Evolutionary conservation across 2,797 vertebrate species (phyloP).

Genomic region (Mastacembelus armatus): DNA sequence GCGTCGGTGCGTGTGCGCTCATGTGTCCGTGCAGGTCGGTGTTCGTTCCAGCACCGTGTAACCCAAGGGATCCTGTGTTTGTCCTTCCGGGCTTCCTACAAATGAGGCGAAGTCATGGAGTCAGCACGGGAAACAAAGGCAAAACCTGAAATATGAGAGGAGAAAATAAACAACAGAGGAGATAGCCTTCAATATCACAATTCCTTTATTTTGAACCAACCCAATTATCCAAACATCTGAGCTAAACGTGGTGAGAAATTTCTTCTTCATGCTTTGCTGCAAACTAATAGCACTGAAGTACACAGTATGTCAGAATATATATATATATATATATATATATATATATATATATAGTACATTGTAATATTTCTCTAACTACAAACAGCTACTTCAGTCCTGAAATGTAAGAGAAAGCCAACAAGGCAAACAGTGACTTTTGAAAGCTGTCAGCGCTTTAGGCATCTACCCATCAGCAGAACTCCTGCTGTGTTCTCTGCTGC

Average conservation of each 20-base stretch:
- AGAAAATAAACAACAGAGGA: slow-evolving; percentile 53
- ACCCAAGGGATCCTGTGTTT: slow-evolving; percentile 58
- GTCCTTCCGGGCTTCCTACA: slow-evolving; percentile 61
- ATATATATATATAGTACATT: slow-evolving; percentile 37
- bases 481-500: slow-evolving; percentile 63
- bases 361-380: slow-evolving; percentile 48
- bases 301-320: slow-evolving; percentile 32
- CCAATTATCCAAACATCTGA: slow-evolving; percentile 60
- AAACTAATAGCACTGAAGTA: slow-evolving; percentile 2
- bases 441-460: slow-evolving; percentile 72
- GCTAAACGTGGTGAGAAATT: not conserved
- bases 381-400: slow-evolving; percentile 48
- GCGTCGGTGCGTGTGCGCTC: not conserved
- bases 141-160: slow-evolving; percentile 46
- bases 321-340: too few relatives aligned
- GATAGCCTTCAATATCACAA: slow-evolving; percentile 51
- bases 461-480: slow-evolving; percentile 59
- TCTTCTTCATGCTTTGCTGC: slow-evolving; percentile 1
- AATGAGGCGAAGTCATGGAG: slow-evolving; percentile 68
- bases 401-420: slow-evolving; percentile 67
- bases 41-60: slow-evolving; percentile 39
- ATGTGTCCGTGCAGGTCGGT: slow-evolving; percentile 15
- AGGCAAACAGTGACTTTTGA: slow-evolving; percentile 66
- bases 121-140: slow-evolving; percentile 63
- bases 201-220: slow-evolving; percentile 55